Base-by-base conservation (phyloP, 2,797 vertebrate species). In the Centropyge bicolor region DNA sequence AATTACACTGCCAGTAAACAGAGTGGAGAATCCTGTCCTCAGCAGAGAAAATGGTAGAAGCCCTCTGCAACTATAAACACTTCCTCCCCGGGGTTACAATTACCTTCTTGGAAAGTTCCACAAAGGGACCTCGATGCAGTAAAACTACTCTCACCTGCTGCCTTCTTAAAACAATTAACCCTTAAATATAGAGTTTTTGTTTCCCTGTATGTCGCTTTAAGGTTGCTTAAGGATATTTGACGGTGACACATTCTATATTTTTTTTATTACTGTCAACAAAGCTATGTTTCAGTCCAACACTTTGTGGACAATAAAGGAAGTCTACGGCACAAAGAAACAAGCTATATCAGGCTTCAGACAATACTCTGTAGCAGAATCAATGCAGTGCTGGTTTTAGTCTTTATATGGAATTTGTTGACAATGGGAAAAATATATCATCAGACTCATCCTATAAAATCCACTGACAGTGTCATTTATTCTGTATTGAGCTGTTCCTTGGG, bases 31-130 rank as follows among this genome's bases (percentile, higher is more conserved):
- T 64, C 75, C 43, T 67, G 61, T 78, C 56, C 55, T 48, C 38
- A n/a, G 38, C 9, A 27, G 64, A 74, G 65, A 56, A 70, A 74
- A 65, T 51, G 41, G 54, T 17, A 48, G 71, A 78, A 54, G 63
- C 55, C 65, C 38, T 70, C 36, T 76, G 70, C 59, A 77, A 71
- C 69, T 52, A 54, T 60, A 76, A 82, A 80, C 77, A 80, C 70
- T 71, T 80, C 61, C 63, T 80, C 84, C 76, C 72, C 49, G 19
- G 83, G 76, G 84, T 64, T 40, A 62, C 60, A 46, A 45, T 82
- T 51, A 69, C 73, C 62, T 75, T 79, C 56, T 67, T 69, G 82
- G 81, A 91, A 91, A 85, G 68, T 89, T 89, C 83, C 73, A 85
- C 41, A 67, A 2, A 51, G 76, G 52, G 77, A 65, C 27, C 3